Evolutionary conservation across 2,888 invertebrate species (phyloP), one percentile per base, ranked within the genome.

Genomic region (Epirrhoe tristata): DNA sequence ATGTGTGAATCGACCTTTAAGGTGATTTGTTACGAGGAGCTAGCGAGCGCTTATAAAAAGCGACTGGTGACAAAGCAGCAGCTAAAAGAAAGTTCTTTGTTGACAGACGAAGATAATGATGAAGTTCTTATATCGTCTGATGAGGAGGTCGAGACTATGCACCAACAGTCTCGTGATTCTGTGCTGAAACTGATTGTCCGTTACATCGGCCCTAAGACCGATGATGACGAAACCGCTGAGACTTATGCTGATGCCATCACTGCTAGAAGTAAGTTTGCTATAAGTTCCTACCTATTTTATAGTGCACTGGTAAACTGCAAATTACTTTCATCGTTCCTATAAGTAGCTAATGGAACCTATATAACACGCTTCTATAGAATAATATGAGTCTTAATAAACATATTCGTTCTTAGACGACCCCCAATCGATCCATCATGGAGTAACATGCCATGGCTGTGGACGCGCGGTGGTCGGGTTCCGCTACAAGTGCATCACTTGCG

Each of bases 401-500:
- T 24, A 31, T 51, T 10, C 8, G 10, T 51, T 39, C 10, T 7
- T 43, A 43, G 32, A 0, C 7, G 34, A 6, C n/a, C 60, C 36
- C 3, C 1, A 31, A 51, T 32, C 39, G 43, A 14, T 53, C 53
- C 63, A 60, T 12, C 31, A 7, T 3, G 94, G 94, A 0, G 95
- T 98, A 0, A 79, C 93, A 5, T 98, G 98, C 81, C 97, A 98
- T 83, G 93, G 89, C 0, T 98, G 98, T 79, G 93, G 96, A 0
- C 81, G 85, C 0, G 80, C 89, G 0, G 93, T 98, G 6, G 76
- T 88, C n/a, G 98, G 98, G 0, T 96, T 95, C 76, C 96, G 98
- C 12, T 98, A 97, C 94, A 98, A 98, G 87, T 98, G 98, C 81
- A 87, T 96, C 14, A 93, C 95, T 61, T 98, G 98, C 77, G 88